A percentile compares a stretch with the other conserved stretches of the same genome.
These are phyloP conservation scores for Colletes collaris DNA, from an alignment of 2,888 invertebrate species.

Conservation along the genomic window DNA sequence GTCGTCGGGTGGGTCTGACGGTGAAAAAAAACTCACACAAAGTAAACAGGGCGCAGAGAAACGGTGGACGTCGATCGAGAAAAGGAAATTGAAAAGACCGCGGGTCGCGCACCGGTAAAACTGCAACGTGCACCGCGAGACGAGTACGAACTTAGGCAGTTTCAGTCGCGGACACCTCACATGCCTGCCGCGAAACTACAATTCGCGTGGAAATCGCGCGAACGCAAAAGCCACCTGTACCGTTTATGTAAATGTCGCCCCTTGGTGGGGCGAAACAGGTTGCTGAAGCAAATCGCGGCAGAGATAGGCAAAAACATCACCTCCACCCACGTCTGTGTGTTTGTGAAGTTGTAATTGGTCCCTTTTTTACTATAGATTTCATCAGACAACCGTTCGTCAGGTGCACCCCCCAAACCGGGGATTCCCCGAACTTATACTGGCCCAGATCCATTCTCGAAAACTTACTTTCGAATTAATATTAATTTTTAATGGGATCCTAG, in stretches of 20 bases:
- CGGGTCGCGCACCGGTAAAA: not conserved
- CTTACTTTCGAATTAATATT: no score
- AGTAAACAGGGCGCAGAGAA: not conserved
- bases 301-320: slow-evolving; percentile 20
- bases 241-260: slow-evolving; percentile 42
- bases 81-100: not conserved
- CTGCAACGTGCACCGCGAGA: not conserved
- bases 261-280: slow-evolving; percentile 62
- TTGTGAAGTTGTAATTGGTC: not conserved
- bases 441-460: no score
- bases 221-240: slow-evolving; percentile 37
- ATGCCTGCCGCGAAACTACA: slow-evolving; percentile 53
- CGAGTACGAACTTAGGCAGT: slow-evolving; percentile 1
- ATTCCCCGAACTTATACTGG: no score
- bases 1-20: slow-evolving; percentile 5
- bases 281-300: slow-evolving; percentile 32
- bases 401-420: no score
- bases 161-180: slow-evolving; percentile 33
- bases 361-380: not conserved
- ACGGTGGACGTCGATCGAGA: not conserved
- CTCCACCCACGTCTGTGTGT: slow-evolving; percentile 29
- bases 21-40: not conserved
- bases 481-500: no score
- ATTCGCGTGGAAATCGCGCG: slow-evolving; percentile 50
- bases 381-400: no score